Base-by-base conservation (phyloP, 2,888 invertebrate genomes). In the Panzeria rudis region DNA sequence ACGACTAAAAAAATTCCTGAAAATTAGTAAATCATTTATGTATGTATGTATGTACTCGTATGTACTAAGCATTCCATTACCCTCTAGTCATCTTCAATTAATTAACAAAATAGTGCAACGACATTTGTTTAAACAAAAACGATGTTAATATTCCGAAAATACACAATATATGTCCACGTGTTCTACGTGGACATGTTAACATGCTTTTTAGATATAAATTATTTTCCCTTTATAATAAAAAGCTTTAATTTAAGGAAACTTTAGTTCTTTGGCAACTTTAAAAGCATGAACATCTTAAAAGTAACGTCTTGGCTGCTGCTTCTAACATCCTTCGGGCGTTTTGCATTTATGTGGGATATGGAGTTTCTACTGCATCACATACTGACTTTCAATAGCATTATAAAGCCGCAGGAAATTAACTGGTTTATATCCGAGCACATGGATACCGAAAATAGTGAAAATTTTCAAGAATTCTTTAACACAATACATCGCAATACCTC, bases 401-500 rank as follows among this genome's bases (percentile, higher is more conserved):
- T 29, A 1, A 32, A n/a, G 8, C 17, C 47, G 5, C 69, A 69
- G 44, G 82, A 82, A 47, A 44, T 71, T 13, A 69, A 52, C 64
- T 82, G 82, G 82, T 82, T 82, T 62, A 50, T 82, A 50, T 71
- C 76, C 9, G 32, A 76, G 29, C 35, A 15, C 13, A 38, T 75
- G 69, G 52, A 75, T 6, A 44, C 54, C 0, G 11, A 64, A 47
- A n/a, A 17, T 15, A 52, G 17, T 15, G 64, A 71, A 47, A 15
- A 76, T 54, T 32, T 82, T 0, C 44, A 82, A 25, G n/a, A 62
- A 7, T 75, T 82, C 29, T 44, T 82, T 5, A 61, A 44, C 0
- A 44, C 17, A 1, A 54, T 82, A 52, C 82, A 82, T 44, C 38
- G 41, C 7, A 68, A 61, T 4, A 69, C 5, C 1, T 29, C 8